Evolutionary conservation across 1,140 invertebrate species (phyloP).

Genomic region (Metopolophium dirhodum): DNA sequence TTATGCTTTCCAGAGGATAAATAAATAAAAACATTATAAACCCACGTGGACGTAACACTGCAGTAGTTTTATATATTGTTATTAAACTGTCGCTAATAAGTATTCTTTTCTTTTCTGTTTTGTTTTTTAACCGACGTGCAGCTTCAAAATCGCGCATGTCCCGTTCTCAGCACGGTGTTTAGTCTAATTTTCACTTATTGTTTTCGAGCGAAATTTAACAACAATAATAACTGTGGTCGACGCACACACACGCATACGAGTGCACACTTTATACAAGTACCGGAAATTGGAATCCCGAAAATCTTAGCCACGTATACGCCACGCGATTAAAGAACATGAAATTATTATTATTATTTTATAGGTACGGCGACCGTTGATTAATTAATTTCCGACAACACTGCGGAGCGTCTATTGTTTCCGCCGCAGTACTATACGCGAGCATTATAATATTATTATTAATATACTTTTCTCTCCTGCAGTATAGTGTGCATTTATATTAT

Average conservation of each 20-base stretch:
- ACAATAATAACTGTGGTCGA: not conserved
- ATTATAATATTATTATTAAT: not conserved
- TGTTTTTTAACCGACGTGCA: not conserved
- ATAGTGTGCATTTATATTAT: not conserved
- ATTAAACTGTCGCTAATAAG: not conserved
- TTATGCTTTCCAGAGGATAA: not conserved
- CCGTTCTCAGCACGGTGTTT: not conserved
- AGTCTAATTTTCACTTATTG: not conserved
- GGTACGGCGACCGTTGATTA: constrained; percentile 19
- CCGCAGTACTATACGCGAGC: not conserved
- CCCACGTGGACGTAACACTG: not conserved
- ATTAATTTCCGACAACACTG: constrained; percentile 32
- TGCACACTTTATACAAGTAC: not conserved
- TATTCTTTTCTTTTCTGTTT: not conserved
- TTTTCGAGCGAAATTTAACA: not conserved
- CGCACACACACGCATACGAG: too few relatives aligned
- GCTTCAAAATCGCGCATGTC: not conserved
- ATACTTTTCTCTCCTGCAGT: not conserved
- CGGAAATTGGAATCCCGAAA: constrained; percentile 10
- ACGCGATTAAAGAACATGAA: not conserved
- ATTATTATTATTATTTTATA: constrained; percentile 10
- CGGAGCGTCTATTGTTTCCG: constrained; percentile 22
- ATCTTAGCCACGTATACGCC: not conserved
- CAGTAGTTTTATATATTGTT: not conserved
- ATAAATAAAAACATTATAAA: not conserved